Evolutionary conservation across 2,113 vertebrate genomes (phyloP).

Genomic region (Mobula birostris): DNA sequence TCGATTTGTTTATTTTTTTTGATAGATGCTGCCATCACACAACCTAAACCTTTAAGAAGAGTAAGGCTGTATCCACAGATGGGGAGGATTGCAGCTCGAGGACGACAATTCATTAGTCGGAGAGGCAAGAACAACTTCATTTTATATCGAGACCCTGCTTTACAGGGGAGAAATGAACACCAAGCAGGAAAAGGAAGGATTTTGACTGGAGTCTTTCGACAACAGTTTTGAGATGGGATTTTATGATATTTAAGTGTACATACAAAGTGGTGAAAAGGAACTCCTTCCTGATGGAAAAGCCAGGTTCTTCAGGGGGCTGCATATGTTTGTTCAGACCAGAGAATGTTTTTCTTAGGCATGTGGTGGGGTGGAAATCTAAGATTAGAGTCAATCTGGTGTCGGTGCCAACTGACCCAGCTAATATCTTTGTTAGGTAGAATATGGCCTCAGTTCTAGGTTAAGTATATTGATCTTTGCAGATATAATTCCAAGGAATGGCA

Average conservation of each 20-base stretch:
- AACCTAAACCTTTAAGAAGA: slow-evolving; percentile 67
- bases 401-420: neutral
- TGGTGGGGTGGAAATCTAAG: neutral
- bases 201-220: neutral
- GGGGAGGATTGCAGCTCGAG: slow-evolving; percentile 67
- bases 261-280: neutral
- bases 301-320: neutral
- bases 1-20: neutral
- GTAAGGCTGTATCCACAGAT: slow-evolving; percentile 76
- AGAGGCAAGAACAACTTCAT: neutral
- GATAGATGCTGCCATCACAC: slow-evolving; percentile 76
- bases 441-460: neutral
- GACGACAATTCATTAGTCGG: slow-evolving; percentile 60
- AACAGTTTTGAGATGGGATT: neutral
- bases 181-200: neutral
- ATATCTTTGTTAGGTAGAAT: neutral
- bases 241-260: neutral
- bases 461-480: too few species aligned
- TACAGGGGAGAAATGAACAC: neutral
- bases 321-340: neutral
- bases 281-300: neutral
- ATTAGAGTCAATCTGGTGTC: neutral
- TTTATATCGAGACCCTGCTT: neutral
- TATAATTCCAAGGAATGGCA: neutral
- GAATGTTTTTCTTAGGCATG: neutral